phyloP scores from a whole-genome alignment of 2,113 vertebrate genomes.

The Vulpes lagopus region DNA sequence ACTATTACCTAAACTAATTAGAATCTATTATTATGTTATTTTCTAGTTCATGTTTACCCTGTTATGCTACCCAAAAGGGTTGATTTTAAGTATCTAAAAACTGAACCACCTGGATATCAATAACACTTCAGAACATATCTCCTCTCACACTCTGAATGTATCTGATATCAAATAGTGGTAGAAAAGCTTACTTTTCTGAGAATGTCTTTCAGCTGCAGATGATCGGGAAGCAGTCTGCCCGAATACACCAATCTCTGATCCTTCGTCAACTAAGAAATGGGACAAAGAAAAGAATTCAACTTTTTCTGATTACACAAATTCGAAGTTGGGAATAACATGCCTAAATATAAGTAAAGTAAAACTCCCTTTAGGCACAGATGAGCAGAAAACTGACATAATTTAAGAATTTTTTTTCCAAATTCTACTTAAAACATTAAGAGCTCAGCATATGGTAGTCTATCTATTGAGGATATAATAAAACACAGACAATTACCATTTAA shows the following conservation, averaged over 20 bases:
- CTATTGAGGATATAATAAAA: conserved; percentile 7
- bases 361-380: neutral
- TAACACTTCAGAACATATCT: neutral
- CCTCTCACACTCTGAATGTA: neutral
- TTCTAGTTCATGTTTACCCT: neutral
- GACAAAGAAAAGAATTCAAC: conserved; percentile 87
- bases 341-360: conserved; percentile 66
- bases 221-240: conserved; percentile 95
- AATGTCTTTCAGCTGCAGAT: conserved; percentile 95
- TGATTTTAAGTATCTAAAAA: conserved; percentile 61
- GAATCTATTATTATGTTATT: neutral
- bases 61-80: neutral
- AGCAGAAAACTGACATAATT: conserved; percentile 58
- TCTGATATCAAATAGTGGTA: conserved; percentile 53
- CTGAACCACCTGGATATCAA: neutral
- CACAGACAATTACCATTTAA: neutral
- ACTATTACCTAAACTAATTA: neutral
- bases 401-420: conserved; percentile 54
- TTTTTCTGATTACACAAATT: conserved; percentile 80
- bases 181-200: conserved; percentile 94
- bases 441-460: neutral
- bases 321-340: conserved; percentile 73
- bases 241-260: conserved; percentile 98
- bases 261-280: conserved; percentile 91
- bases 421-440: conserved; percentile 35